Conservation (phyloP, 2,888 invertebrate genomes). For the Callosobruchus maculatus region DNA sequence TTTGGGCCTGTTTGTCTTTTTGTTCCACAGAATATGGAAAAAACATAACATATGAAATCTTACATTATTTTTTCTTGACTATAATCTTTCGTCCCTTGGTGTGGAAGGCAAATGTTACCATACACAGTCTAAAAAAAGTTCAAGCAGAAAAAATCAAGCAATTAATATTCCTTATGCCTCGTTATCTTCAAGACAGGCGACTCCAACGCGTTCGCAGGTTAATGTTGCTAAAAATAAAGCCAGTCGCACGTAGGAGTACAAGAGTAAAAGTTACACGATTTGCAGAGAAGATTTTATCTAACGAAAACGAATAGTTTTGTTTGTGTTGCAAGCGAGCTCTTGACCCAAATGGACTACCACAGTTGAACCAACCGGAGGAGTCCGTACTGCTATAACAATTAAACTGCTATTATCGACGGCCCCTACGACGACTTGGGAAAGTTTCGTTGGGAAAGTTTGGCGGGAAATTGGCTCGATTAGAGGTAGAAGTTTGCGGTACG, state of each 20-base stretch:
- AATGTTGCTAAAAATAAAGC: neutral
- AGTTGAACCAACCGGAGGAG: neutral
- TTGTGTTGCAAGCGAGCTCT: slow-evolving; percentile 4
- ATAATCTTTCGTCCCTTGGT: too few species aligned
- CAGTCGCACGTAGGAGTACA: neutral
- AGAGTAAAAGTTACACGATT: neutral
- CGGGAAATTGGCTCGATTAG: slow-evolving; percentile 4
- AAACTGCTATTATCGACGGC: slow-evolving; percentile 6
- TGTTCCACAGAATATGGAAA: too few species aligned
- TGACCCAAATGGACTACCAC: slow-evolving; percentile 1
- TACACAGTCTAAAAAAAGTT: too few species aligned
- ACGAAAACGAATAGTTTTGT: slow-evolving; percentile 7
- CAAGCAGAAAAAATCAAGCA: too few species aligned
- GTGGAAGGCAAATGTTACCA: too few species aligned
- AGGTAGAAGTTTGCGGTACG: slow-evolving; percentile 1
- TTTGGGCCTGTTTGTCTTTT: too few species aligned
- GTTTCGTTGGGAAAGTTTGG: slow-evolving; percentile 4
- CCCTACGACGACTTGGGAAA: slow-evolving; percentile 2
- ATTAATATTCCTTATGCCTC: neutral
- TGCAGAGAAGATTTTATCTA: slow-evolving; percentile 1
- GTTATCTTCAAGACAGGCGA: neutral
- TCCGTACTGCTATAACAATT: slow-evolving; percentile 7
- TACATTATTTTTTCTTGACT: too few species aligned
- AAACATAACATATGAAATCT: too few species aligned
- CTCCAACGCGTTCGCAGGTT: neutral